A percentile compares a stretch with the other conserved stretches of the same genome.
phyloP scores from a whole-genome alignment of 2,888 invertebrate species.

The Imbricaverruca yamaguchii region DNA sequence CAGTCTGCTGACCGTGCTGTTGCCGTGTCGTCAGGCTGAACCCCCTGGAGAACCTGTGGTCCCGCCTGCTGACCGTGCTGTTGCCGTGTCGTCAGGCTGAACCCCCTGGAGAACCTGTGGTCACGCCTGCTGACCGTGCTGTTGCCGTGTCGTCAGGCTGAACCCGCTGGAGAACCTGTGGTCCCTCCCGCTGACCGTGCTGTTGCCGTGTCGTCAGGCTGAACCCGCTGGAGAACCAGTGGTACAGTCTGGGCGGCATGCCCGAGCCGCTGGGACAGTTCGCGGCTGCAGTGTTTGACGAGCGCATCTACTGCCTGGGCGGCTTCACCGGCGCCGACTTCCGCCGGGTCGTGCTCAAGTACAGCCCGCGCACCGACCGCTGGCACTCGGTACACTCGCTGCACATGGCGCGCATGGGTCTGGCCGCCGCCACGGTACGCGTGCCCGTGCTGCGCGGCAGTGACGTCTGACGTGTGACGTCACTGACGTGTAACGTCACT shows the following conservation, averaged over 20 bases:
- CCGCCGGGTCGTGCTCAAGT: slow-evolving; percentile 38
- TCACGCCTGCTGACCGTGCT: slow-evolving; percentile 10
- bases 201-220: slow-evolving; percentile 34
- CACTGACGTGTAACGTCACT: not conserved
- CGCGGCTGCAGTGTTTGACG: slow-evolving; percentile 36
- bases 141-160: slow-evolving; percentile 34
- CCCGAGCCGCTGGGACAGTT: slow-evolving; percentile 37
- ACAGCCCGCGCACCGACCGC: slow-evolving; percentile 38
- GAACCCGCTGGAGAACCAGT: slow-evolving; percentile 38
- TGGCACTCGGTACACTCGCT: not conserved
- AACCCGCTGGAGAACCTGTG: slow-evolving; percentile 38
- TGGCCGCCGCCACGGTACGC: not conserved
- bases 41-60: slow-evolving; percentile 38
- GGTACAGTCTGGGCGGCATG: slow-evolving; percentile 37
- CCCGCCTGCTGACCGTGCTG: not conserved
- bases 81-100: slow-evolving; percentile 34
- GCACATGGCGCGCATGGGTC: not conserved
- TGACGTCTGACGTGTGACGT: not conserved
- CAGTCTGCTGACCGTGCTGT: not conserved
- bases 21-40: slow-evolving; percentile 35
- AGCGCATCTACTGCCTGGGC: slow-evolving; percentile 38
- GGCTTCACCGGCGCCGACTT: slow-evolving; percentile 38
- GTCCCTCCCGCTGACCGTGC: slow-evolving; percentile 26
- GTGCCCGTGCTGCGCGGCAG: not conserved
- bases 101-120: slow-evolving; percentile 38